Evolutionary conservation across 2,888 invertebrate species (phyloP).

Genomic region (Leucophenga montana): DNA sequence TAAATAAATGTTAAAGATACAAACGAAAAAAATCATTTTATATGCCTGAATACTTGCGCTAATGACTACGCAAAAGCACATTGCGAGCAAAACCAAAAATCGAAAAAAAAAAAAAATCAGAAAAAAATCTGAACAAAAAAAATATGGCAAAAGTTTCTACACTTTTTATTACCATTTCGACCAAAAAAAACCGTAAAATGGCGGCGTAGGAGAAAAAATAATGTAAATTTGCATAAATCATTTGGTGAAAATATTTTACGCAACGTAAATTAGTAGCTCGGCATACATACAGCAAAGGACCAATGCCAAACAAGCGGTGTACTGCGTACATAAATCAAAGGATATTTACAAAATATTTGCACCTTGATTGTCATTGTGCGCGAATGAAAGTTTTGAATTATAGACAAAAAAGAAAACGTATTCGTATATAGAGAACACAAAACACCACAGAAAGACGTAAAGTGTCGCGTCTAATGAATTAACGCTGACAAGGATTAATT

Average conservation of each 20-base stretch:
- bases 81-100: no score
- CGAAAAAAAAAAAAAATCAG: no score
- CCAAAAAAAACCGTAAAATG: slow-evolving; percentile 21
- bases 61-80: slow-evolving; percentile 18
- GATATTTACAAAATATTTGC: slow-evolving; percentile 24
- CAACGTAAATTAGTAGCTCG: slow-evolving; percentile 14
- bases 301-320: not conserved
- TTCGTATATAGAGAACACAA: not conserved
- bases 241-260: not conserved
- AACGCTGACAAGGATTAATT: slow-evolving; percentile 24
- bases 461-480: slow-evolving; percentile 23
- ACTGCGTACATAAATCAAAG: slow-evolving; percentile 19
- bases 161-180: slow-evolving; percentile 17
- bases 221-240: slow-evolving; percentile 29
- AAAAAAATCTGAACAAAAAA: no score
- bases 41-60: slow-evolving; percentile 30
- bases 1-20: not conserved
- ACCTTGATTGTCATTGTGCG: slow-evolving; percentile 17
- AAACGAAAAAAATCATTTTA: slow-evolving; percentile 12
- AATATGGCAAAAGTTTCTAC: slow-evolving; percentile 21
- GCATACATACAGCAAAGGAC: not conserved
- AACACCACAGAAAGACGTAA: not conserved
- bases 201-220: not conserved
- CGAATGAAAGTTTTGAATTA: not conserved
- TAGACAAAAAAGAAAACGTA: not conserved